Base-by-base conservation (phyloP, 2,797 vertebrate species). In the Caiman crocodilus region DNA sequence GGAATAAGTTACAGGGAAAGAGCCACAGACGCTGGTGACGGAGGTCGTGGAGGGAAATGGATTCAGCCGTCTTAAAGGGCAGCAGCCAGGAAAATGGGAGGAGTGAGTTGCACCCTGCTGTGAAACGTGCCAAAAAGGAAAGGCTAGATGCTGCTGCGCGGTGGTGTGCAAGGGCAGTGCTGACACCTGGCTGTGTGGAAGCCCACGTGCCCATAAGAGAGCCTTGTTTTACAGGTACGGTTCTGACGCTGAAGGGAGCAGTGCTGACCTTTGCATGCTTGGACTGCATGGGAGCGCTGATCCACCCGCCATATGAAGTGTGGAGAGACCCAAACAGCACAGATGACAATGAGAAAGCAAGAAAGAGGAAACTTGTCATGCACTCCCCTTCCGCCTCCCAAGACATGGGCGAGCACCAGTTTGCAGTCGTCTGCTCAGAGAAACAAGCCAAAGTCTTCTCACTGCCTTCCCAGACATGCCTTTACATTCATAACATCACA, bases 361-460 rank as follows among this genome's bases (percentile, higher is more conserved):
- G 98, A 89, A 98, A 97, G 96, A 98, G 99, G 94, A 99, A 99
- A 97, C 97, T 99, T 94, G 98, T 99, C 95, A 97, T 99, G 97
- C 98, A 99, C 96, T 99, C 98, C 2, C 98, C 99, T 5, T 98
- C 98, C 13, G 98, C 98, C 60, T 99, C 99, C 89, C 99, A 99
- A 97, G 99, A 99, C 59, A 97, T 95, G 93, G 98, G 98, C 90
- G 99, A 99, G 23, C 99, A 99, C 95, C 99, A 99, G 92, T 99
- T 99, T 97, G 98, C 98, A 42, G 98, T 99, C 94, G 98, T 99
- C 97, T 99, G 99, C 98, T 99, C 99, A 7, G 99, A 99, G 97
- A 99, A 98, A 97, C 99, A 99, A 98, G 99, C 99, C 98, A 99
- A 99, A 98, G 99, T 99, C 60, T 99, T 99, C 97, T 96, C 99